phyloP scores from a whole-genome alignment of 2,888 invertebrate genomes.

The Ormyrus thymus region DNA sequence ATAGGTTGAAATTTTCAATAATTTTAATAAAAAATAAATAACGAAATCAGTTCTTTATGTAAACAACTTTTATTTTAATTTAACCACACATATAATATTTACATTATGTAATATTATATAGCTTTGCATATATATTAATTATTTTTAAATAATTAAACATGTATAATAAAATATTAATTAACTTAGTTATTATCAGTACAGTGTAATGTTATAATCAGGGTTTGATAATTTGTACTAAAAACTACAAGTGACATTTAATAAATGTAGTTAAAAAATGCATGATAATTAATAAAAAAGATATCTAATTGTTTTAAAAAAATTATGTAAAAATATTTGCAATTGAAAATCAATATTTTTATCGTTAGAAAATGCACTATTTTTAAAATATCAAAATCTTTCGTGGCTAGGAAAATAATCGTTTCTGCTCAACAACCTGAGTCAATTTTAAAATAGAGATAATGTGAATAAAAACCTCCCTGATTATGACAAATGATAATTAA shows the following conservation, averaged over 20 bases:
- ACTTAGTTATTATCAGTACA: conserved; percentile 24
- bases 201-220: neutral
- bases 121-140: conserved; percentile 36
- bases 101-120: conserved; percentile 41
- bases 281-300: neutral
- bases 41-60: conserved; percentile 24
- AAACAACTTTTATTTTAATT: conserved; percentile 46
- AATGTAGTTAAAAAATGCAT: neutral
- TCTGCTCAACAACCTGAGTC: no score
- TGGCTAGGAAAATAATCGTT: no score
- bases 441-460: no score
- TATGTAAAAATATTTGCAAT: no score
- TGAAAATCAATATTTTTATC: no score
- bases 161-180: conserved; percentile 25
- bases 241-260: conserved; percentile 4
- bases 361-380: neutral
- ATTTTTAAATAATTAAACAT: conserved; percentile 29
- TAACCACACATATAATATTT: conserved; percentile 50
- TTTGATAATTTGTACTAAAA: neutral
- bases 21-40: conserved; percentile 20
- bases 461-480: neutral
- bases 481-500: conserved; percentile 32
- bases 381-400: neutral
- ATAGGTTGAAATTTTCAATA: neutral
- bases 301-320: no score